These are phyloP conservation scores for Poeciliopsis prolifica DNA, from an alignment of 2,113 vertebrate species.

Conservation along the genomic window DNA sequence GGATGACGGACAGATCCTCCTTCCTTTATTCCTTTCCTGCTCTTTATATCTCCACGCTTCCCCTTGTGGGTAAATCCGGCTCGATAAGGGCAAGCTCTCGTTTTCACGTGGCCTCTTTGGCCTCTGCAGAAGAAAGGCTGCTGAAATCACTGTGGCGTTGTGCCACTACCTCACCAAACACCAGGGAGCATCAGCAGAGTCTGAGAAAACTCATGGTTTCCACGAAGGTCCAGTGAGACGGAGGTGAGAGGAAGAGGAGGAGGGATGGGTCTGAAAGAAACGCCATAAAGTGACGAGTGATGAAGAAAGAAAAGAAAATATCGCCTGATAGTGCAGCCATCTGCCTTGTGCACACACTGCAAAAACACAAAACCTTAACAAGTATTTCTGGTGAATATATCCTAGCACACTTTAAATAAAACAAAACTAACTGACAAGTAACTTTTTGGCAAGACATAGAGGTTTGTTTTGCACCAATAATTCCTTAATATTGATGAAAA, in stretches of 20 bases:
- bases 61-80: constrained; percentile 43
- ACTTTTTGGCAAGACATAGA: too few species aligned
- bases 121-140: constrained; percentile 47
- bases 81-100: constrained; percentile 51
- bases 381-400: too few species aligned
- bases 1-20: constrained; percentile 43
- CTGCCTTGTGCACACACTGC: neutral
- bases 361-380: too few species aligned
- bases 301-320: neutral
- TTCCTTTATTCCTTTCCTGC: constrained; percentile 24
- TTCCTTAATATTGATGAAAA: too few species aligned
- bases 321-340: neutral
- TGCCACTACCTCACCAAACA: constrained; percentile 26
- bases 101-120: constrained; percentile 50
- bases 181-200: constrained; percentile 29
- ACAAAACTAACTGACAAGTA: too few species aligned
- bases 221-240: constrained; percentile 16
- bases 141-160: constrained; percentile 46
- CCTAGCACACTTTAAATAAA: too few species aligned
- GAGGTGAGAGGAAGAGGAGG: neutral
- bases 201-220: constrained; percentile 34
- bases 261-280: neutral
- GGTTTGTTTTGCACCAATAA: too few species aligned
- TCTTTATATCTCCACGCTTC: constrained; percentile 22
- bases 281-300: constrained; percentile 4